Conservation (phyloP, 1,140 invertebrate species). For the Armadillidium nasatum region DNA sequence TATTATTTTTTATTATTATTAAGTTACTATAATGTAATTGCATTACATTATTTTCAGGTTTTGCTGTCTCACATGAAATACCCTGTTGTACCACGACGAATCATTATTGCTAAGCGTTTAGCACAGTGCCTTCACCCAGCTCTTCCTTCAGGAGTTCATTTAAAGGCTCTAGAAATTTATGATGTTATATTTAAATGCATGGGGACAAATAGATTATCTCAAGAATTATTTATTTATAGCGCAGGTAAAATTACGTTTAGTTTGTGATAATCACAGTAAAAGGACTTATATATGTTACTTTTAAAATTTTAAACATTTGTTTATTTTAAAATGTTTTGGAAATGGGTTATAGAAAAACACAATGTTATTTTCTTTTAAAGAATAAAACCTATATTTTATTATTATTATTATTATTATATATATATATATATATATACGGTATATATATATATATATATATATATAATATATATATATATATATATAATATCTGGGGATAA, state of each 20-base stretch:
- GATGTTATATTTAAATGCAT: slow-evolving; percentile 89
- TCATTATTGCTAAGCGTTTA: slow-evolving; percentile 86
- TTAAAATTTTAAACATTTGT: too few relatives aligned
- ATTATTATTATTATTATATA: too few relatives aligned
- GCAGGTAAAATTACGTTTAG: slow-evolving; percentile 54
- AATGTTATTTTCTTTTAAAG: too few relatives aligned
- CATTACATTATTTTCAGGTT: slow-evolving; percentile 57
- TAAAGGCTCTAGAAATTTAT: slow-evolving; percentile 90
- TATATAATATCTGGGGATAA: too few relatives aligned
- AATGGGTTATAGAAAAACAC: too few relatives aligned
- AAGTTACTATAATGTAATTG: background rate
- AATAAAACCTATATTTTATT: too few relatives aligned
- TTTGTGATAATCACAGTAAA: too few relatives aligned
- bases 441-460: too few relatives aligned
- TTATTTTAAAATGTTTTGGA: too few relatives aligned
- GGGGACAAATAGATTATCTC: slow-evolving; percentile 72
- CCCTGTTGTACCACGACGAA: slow-evolving; percentile 80
- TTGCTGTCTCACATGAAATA: slow-evolving; percentile 68
- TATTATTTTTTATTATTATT: background rate
- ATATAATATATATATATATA: too few relatives aligned
- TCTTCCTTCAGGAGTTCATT: slow-evolving; percentile 81
- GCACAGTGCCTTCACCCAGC: slow-evolving; percentile 94
- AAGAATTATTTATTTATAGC: slow-evolving; percentile 83
- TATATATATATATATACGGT: too few relatives aligned
- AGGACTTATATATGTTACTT: too few relatives aligned